Evolutionary conservation across 2,888 invertebrate genomes (phyloP).

Genomic region (Desoria tigrina): DNA sequence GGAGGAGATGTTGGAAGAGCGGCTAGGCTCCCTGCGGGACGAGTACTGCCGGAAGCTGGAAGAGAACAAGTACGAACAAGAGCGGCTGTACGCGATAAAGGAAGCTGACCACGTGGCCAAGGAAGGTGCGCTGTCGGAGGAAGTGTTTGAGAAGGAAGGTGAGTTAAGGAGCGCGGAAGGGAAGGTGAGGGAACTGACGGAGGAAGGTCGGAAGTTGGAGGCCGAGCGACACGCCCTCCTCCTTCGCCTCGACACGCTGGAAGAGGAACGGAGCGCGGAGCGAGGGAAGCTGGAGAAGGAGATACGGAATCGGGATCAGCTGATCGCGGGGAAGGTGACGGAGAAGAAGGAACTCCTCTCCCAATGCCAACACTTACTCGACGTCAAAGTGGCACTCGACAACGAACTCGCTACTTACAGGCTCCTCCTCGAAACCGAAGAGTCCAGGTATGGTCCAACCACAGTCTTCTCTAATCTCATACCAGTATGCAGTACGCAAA

Average conservation of each 20-base stretch:
- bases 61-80: conserved; percentile 14
- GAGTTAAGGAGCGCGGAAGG: not conserved
- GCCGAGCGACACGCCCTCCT: conserved; percentile 15
- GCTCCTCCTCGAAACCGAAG: conserved; percentile 6
- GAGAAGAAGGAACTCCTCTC: conserved; percentile 6
- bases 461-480: too few species aligned
- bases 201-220: not conserved
- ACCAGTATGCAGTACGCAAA: too few species aligned
- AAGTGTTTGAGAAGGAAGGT: not conserved
- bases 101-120: conserved; percentile 5
- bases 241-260: conserved; percentile 3
- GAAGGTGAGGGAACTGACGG: conserved; percentile 2
- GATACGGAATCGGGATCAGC: not conserved
- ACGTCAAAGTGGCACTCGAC: conserved; percentile 7
- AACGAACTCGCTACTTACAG: conserved; percentile 12
- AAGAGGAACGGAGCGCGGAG: conserved; percentile 6
- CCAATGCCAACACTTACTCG: conserved; percentile 5
- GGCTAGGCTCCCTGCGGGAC: not conserved
- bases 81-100: not conserved
- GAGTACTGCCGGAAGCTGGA: conserved; percentile 11
- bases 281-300: not conserved
- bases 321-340: not conserved
- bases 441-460: conserved; percentile 7
- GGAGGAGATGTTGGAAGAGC: not conserved
- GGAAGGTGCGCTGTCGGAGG: not conserved